These are phyloP conservation scores for Magallana nippona DNA, from an alignment of 2,888 invertebrate species.

Conservation along the genomic window DNA sequence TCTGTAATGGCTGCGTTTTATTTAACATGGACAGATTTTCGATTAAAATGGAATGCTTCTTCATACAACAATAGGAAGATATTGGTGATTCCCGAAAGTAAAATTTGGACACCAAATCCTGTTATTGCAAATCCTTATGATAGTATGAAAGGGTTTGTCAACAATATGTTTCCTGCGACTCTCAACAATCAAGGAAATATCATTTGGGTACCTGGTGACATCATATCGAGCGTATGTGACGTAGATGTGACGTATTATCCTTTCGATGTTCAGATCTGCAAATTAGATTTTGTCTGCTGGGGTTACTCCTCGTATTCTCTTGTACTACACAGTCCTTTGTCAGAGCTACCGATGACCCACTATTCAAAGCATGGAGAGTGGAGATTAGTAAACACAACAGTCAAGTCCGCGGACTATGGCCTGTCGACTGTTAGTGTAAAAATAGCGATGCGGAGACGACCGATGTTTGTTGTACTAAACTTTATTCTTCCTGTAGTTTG, in stretches of 20 bases:
- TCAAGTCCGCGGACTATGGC: background rate
- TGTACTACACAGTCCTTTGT: background rate
- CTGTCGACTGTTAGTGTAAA: constrained; percentile 34
- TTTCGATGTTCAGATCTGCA: constrained; percentile 49
- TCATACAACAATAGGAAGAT: constrained; percentile 42
- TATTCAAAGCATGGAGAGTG: constrained; percentile 50
- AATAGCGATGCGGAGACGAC: constrained; percentile 47
- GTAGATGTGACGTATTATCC: constrained; percentile 54
- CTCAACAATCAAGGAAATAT: constrained; percentile 39
- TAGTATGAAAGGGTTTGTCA: constrained; percentile 46
- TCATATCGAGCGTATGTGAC: constrained; percentile 43
- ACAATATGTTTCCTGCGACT: constrained; percentile 43
- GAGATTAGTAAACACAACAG: constrained; percentile 40
- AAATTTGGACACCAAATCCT: constrained; percentile 52
- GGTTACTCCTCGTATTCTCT: constrained; percentile 41
- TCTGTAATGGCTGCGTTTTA: constrained; percentile 34
- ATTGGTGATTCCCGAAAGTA: constrained; percentile 22
- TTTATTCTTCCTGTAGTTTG: constrained; percentile 52
- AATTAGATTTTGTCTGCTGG: constrained; percentile 49
- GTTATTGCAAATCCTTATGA: constrained; percentile 46
- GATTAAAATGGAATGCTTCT: constrained; percentile 52
- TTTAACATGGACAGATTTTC: constrained; percentile 45
- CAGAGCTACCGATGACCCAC: constrained; percentile 3
- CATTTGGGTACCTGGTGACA: constrained; percentile 42
- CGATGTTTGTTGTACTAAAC: constrained; percentile 50